Evolutionary conservation across 2,888 invertebrate species (phyloP), one percentile per base, ranked within the genome.

Genomic region (Loripinus fragilis): DNA sequence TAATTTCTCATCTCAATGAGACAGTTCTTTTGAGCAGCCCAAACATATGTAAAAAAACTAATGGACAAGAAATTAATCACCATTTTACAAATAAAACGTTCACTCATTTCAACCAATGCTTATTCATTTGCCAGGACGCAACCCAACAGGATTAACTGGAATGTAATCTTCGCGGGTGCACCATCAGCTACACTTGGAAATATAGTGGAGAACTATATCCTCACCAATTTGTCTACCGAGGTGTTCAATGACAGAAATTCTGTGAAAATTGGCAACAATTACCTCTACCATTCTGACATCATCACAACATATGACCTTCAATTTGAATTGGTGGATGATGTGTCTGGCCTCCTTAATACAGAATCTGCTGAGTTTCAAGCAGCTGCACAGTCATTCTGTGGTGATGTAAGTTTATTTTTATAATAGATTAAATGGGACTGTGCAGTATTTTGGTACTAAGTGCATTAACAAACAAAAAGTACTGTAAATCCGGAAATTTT

Each of bases 281-380:
- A 33, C 17, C 12, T 60, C 33, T 60, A 33, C 60, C 28, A 20
- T 7, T 60, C 60, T 2, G 60, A 60, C 33, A 12, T 28, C 5
- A 60, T 60, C 3, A 2, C 30, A 5, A 17, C 60, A 8, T 60
- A 33, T 28, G 2, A 30, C 8, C 2, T 60, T 7, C 60, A 60
- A 23, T 33, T 60, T 30, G 60, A 60, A 12, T 20, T 60, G 20
- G 60, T 60, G 10, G 60, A 60, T 17, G 60, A 60, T 33, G 60
- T 60, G 33, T n/a, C 60, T 33, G 17, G 28, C 8, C 23, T 60
- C 5, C 20, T 60, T 12, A 33, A 60, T 33, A 60, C 60, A 2
- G 23, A 17, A 3, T 12, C n/a, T 33, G 28, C 1, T 1, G 20
- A 2, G 5, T 60, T 60, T 20, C 60, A 33, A 20, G 15, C 30